phyloP scores from a whole-genome alignment of 2,113 vertebrate genomes.

The Probosciger aterrimus region DNA sequence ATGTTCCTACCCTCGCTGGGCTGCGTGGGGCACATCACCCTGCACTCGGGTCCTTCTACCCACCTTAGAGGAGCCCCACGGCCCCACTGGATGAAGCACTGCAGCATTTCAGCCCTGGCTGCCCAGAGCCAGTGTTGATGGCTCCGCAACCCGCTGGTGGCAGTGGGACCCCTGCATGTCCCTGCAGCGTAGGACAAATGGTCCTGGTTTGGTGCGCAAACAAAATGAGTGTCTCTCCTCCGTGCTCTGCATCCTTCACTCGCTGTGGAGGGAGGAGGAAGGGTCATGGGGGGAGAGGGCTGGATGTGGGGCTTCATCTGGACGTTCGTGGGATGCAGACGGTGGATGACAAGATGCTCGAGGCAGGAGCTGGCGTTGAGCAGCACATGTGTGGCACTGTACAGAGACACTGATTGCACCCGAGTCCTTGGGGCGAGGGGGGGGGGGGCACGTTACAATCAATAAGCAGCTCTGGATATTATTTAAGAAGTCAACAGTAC shows the following conservation, averaged over 20 bases:
- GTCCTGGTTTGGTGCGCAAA: background rate
- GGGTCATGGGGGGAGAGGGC: background rate
- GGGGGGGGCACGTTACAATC: background rate
- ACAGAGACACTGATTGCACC: background rate
- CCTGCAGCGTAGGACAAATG: background rate
- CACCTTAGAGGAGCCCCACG: background rate
- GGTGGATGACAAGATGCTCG: background rate
- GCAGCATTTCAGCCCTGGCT: background rate
- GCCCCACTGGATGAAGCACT: background rate
- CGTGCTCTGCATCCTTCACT: background rate
- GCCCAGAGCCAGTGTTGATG: rapidly evolving
- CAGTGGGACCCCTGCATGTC: background rate
- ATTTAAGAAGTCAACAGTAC: background rate
- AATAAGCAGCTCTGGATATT: background rate
- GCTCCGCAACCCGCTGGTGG: background rate
- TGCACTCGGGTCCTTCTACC: background rate
- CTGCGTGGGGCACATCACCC: background rate
- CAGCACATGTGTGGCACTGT: background rate
- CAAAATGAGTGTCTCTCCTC: rapidly evolving
- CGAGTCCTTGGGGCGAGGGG: background rate
- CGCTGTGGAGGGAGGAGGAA: background rate
- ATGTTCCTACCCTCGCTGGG: rapidly evolving
- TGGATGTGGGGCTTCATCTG: rapidly evolving
- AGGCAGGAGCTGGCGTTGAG: background rate
- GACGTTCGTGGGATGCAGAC: background rate